These are phyloP conservation scores for Thermophis baileyi DNA, from an alignment of 2,113 vertebrate species.

Conservation along the genomic window DNA sequence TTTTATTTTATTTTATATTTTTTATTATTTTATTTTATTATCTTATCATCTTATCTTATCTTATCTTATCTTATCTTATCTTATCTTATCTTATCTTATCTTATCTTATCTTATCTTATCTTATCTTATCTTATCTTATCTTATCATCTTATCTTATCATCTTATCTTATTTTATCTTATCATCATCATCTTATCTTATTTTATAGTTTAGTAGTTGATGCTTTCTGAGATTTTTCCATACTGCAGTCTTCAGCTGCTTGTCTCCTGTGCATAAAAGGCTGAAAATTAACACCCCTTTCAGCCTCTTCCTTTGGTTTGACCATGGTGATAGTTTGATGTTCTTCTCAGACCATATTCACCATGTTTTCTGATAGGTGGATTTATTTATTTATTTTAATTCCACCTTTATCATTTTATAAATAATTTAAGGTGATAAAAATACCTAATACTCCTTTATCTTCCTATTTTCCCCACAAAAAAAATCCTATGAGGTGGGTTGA, in stretches of 20 bases:
- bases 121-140: too few relatives aligned
- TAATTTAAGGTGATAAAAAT: not conserved
- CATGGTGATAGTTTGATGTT: not conserved
- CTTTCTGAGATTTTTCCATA: not conserved
- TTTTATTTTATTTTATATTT: too few relatives aligned
- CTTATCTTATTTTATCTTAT: too few relatives aligned
- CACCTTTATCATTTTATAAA: not conserved
- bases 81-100: too few relatives aligned
- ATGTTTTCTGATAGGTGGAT: not conserved
- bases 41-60: too few relatives aligned
- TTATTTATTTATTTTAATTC: not conserved
- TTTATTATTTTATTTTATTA: too few relatives aligned
- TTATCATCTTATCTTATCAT: too few relatives aligned
- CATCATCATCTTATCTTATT: too few relatives aligned
- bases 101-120: too few relatives aligned
- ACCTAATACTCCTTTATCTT: not conserved
- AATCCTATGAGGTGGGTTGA: not conserved
- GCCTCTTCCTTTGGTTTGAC: not conserved
- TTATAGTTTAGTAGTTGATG: not conserved
- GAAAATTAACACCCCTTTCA: not conserved
- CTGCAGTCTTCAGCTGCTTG: not conserved
- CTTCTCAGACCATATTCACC: not conserved
- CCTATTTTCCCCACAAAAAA: not conserved
- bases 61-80: too few relatives aligned
- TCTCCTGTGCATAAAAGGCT: not conserved